These are phyloP conservation scores for Cryptus armator DNA, from an alignment of 2,888 invertebrate genomes.

Conservation along the genomic window DNA sequence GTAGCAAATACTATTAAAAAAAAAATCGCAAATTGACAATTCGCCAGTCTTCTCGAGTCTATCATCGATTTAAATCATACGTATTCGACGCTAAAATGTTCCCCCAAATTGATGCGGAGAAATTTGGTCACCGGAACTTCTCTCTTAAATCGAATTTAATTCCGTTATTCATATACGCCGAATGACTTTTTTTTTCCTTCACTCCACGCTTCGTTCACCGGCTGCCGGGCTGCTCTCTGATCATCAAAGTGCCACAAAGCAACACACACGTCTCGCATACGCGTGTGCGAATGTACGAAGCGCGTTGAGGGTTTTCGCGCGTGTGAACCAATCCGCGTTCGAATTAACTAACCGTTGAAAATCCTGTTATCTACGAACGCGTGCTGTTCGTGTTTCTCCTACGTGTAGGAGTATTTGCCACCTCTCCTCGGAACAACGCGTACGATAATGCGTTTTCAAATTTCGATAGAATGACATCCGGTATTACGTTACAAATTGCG, in stretches of 20 bases:
- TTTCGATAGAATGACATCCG: not conserved
- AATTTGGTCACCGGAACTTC: conserved; percentile 37
- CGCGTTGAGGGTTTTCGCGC: conserved; percentile 78
- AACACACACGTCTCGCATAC: conserved; percentile 24
- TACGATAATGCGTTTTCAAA: conserved; percentile 53
- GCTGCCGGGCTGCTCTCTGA: conserved; percentile 72
- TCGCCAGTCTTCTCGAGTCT: not conserved
- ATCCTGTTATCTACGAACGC: conserved; percentile 77
- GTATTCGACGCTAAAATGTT: not conserved
- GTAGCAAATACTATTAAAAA: not conserved
- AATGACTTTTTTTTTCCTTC: conserved; percentile 70
- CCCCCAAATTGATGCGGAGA: not conserved
- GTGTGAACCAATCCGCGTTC: conserved; percentile 77
- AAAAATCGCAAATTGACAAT: not conserved
- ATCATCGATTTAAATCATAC: not conserved
- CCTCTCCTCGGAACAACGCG: conserved; percentile 73
- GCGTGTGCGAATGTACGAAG: conserved; percentile 46
- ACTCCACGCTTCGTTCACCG: conserved; percentile 34
- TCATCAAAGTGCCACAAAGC: conserved; percentile 76
- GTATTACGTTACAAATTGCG: not conserved
- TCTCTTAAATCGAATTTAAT: conserved; percentile 60
- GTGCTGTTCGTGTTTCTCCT: conserved; percentile 49
- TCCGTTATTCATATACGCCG: conserved; percentile 60
- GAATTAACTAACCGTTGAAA: conserved; percentile 80
- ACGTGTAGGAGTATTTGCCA: conserved; percentile 52